Percentiles rank a stretch among this genome's conserved stretches.
These are phyloP conservation scores for Apostichopus parvimensis DNA, from an alignment of 35 echinoderm and acorn worm genomes.

Conservation along the genomic window DNA sequence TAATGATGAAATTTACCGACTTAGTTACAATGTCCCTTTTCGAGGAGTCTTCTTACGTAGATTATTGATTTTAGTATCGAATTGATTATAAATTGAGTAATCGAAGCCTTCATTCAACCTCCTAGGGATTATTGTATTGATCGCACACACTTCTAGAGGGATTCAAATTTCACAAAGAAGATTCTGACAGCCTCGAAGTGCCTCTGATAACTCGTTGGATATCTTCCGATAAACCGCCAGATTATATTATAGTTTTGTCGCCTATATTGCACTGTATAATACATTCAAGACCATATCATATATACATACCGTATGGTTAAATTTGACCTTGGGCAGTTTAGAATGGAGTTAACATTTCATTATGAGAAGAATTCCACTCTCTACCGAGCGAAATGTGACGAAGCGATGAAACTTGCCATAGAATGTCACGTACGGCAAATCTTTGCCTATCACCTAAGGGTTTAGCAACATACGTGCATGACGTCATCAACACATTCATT, in stretches of 20 bases:
- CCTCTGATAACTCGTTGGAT: too few species aligned
- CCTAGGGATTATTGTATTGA: background rate
- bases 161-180: background rate
- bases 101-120: background rate
- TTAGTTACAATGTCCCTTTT: background rate
- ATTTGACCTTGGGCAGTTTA: background rate
- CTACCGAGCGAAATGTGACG: too few species aligned
- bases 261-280: background rate
- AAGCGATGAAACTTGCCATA: too few species aligned
- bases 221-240: too few species aligned
- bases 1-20: background rate
- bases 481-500: too few species aligned
- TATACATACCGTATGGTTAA: background rate
- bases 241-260: too few species aligned
- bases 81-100: constrained; percentile 6
- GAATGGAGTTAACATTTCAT: background rate
- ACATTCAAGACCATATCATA: background rate
- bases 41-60: background rate
- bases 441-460: too few species aligned
- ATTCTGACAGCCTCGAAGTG: background rate
- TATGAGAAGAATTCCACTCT: too few species aligned
- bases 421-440: too few species aligned
- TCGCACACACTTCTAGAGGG: background rate
- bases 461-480: too few species aligned
- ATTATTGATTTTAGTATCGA: background rate